Evolutionary conservation across 2,113 vertebrate species (phyloP).

Genomic region (western clawed frog (Xenopus tropicalis)): UCB_Xtro_10.0 CM004443.2:127780001-127780500

Average conservation of each 20-base stretch:
- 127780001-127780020: no score
- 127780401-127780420: neutral
- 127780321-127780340: conserved; percentile 38
- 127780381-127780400: conserved; percentile 10
- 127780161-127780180: conserved; percentile 27
- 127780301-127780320: conserved; percentile 22
- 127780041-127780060: no score
- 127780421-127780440: no score
- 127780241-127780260: conserved; percentile 16
- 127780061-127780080: no score
- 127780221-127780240: conserved; percentile 31
- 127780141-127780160: neutral
- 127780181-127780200: neutral
- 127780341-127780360: conserved; percentile 41
- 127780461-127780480: no score
- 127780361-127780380: conserved; percentile 30
- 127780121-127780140: neutral
- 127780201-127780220: conserved; percentile 11
- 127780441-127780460: no score
- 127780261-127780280: conserved; percentile 41
- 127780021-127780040: no score
- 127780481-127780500: no score
- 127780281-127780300: conserved; percentile 31
- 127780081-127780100: no score
- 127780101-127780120: neutral